Base-by-base conservation (phyloP, 2,888 invertebrate genomes). In the Synergus itoensis region DNA sequence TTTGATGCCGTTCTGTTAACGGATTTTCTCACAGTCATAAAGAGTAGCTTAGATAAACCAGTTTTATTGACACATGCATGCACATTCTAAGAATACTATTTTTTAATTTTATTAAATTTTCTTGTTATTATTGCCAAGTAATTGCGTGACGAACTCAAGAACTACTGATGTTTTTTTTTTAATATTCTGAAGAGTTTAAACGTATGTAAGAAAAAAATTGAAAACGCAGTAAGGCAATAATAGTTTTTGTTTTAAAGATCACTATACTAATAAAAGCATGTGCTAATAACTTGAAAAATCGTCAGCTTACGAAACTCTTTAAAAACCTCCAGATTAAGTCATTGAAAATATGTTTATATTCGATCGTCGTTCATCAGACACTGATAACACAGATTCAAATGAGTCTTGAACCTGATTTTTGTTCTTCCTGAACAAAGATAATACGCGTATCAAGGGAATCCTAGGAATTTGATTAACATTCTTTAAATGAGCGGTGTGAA, bases 251-350 rank as follows among this genome's bases (percentile, higher is more conserved):
- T 53, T n/a, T 12, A 60, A 11, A 4, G 21, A 21, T 21, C 7
- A 18, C 60, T 60, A 12, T 11, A 21, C 12, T 21, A 60, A 60
- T 21, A 18, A 60, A 21, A 60, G 12, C 21, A 60, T 60, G 21
- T 60, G 60, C 60, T 21, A 60, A 60, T 60, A 60, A 60, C 60
- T 60, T 21, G 21, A 60, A 60, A 60, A 60, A 21, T 60, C 60
- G 21, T 60, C 21, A 60, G 60, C 60, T 53, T 53, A 53, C 53
- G 53, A n/a, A 53, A 53, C 53, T 53, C 53, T 53, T 53, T 53
- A 53, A 53, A 53, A n/a, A n/a, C 53, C 48, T 48, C 53, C n/a
- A 53, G n/a, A 53, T n/a, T n/a, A n/a, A 53, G n/a, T 53, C n/a
- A n/a, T 8, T 53, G n/a, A 53, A n/a, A n/a, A 48, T 53, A 16